Evolutionary conservation across 2,113 vertebrate species (phyloP).

Genomic region (Ancistrus triradiatus): DNA sequence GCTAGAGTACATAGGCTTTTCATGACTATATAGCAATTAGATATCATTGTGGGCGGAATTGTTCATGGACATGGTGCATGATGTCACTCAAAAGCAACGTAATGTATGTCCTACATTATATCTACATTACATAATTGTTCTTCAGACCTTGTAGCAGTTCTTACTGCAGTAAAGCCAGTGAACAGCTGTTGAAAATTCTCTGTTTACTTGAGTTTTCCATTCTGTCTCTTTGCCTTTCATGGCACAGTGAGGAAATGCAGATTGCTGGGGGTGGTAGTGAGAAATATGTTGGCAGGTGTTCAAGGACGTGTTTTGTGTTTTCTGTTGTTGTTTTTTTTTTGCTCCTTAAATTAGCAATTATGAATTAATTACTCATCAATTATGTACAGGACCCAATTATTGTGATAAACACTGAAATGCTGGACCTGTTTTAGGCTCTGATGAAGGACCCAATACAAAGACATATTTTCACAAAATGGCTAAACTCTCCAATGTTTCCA

Average conservation of each 20-base stretch:
- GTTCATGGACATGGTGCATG: constrained; percentile 4
- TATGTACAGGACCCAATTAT: constrained; percentile 38
- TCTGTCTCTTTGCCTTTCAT: constrained; percentile 2
- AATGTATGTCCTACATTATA: neutral
- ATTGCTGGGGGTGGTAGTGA: constrained; percentile 33
- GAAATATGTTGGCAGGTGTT: constrained; percentile 43
- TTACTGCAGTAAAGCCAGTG: neutral
- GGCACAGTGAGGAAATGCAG: constrained; percentile 28
- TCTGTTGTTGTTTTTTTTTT: constrained; percentile 27
- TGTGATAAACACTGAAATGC: constrained; percentile 37
- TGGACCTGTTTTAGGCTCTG: constrained; percentile 25
- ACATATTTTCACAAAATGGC: neutral
- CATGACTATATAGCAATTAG: constrained; percentile 10
- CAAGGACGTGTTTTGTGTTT: constrained; percentile 38
- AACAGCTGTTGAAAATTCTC: constrained; percentile 12
- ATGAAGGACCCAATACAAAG: neutral
- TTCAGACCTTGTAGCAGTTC: constrained; percentile 2
- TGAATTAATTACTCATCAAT: constrained; percentile 41
- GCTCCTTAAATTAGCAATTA: constrained; percentile 44
- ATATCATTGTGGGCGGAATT: neutral
- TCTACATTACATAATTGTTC: neutral
- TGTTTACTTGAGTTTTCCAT: neutral
- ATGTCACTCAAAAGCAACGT: no score
- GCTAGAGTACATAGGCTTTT: neutral
- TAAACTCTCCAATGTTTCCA: neutral